phyloP scores from a whole-genome alignment of 2,888 invertebrate genomes.

The Subacronicta megacephala region DNA sequence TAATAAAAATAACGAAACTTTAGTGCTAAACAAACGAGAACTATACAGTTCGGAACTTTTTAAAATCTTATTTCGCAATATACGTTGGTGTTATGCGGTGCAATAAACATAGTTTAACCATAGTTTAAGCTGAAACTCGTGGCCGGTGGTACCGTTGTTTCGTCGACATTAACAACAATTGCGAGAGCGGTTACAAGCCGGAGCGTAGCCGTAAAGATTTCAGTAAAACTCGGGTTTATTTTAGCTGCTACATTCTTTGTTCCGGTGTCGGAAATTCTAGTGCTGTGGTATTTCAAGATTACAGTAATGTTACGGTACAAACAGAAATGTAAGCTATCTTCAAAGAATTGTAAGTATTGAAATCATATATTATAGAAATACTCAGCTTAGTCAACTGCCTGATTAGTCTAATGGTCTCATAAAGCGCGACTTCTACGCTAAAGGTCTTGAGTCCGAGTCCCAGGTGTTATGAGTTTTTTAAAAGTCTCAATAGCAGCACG shows the following conservation, averaged over 20 bases:
- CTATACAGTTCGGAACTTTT: constrained; percentile 41
- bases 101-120: constrained; percentile 54
- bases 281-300: background rate
- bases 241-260: constrained; percentile 36
- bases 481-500: no score
- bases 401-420: no score
- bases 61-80: constrained; percentile 46
- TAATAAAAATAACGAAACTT: constrained; percentile 49
- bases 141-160: constrained; percentile 37
- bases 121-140: constrained; percentile 49
- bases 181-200: constrained; percentile 42
- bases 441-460: no score
- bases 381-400: no score
- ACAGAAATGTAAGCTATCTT: no score
- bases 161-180: constrained; percentile 54
- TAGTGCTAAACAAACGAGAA: constrained; percentile 29
- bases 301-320: background rate
- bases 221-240: constrained; percentile 40
- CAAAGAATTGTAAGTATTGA: no score
- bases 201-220: constrained; percentile 60
- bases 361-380: no score
- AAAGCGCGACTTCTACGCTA: no score
- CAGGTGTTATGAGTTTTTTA: no score
- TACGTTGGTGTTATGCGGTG: constrained; percentile 46
- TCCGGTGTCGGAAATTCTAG: background rate